Percentiles rank a stretch among this genome's conserved stretches.
These are phyloP conservation scores for Peromyscus leucopus DNA, from an alignment of 2,113 vertebrate species.

Conservation along the genomic window DNA sequence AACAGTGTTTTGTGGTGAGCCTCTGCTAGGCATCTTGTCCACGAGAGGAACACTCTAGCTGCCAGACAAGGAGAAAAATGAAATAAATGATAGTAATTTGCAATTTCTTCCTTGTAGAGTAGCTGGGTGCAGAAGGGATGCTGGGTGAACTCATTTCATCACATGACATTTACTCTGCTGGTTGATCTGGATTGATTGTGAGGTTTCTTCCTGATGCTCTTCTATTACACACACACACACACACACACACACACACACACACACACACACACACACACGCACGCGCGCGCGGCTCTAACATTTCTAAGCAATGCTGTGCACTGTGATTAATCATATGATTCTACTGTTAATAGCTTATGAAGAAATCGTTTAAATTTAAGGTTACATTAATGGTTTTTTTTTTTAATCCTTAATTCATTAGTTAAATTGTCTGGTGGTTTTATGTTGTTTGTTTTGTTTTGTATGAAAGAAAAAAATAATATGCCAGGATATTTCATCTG, in stretches of 20 bases:
- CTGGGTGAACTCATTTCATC: conserved; percentile 77
- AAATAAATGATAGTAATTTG: conserved; percentile 80
- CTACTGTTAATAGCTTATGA: conserved; percentile 67
- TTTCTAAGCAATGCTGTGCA: conserved; percentile 31
- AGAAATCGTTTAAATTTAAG: conserved; percentile 74
- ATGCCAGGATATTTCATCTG: conserved; percentile 60
- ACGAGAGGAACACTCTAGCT: conserved; percentile 55
- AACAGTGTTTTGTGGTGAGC: background rate
- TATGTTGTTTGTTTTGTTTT: background rate
- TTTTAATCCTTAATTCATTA: conserved; percentile 73
- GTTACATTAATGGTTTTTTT: conserved; percentile 63
- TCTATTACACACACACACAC: no score
- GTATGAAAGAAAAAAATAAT: conserved; percentile 68
- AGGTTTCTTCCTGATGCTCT: background rate
- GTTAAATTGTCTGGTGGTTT: conserved; percentile 58
- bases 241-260: conserved; percentile 10
- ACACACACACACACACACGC: conserved; percentile 11
- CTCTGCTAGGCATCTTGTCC: conserved; percentile 63
- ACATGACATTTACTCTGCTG: conserved; percentile 78
- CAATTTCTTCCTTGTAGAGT: conserved; percentile 79
- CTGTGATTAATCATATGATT: conserved; percentile 65
- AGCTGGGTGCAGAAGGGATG: conserved; percentile 73
- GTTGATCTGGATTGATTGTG: conserved; percentile 74
- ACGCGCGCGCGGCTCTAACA: background rate
- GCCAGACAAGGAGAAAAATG: conserved; percentile 74